Base-by-base conservation (phyloP, 2,888 invertebrate genomes). In the Drosophila paranaensis region DNA sequence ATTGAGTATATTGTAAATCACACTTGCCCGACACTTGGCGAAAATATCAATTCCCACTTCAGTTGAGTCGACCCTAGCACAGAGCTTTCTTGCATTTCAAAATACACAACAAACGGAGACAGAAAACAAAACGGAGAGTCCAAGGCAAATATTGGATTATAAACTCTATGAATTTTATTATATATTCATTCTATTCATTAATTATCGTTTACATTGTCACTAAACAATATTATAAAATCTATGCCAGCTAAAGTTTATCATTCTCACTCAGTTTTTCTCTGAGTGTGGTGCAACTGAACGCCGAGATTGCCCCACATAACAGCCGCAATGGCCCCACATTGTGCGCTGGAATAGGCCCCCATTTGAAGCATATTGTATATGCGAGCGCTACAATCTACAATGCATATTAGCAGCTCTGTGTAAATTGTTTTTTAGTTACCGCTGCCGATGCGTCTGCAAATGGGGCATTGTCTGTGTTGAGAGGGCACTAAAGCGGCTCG, bases 1-100 rank as follows among this genome's bases (percentile, higher is more conserved):
- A 80, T 83, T 74, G 88, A 72, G 71, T 70, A 62, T 74, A 86
- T 77, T 86, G 83, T 84, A 88, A 86, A 84, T 84, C 83, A 84
- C 83, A 82, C 83, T 80, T 71, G 77, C 66, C 56, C 60, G 30
- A 71, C 71, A 57, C 40, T 40, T 8, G 14, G 6, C 50, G 33
- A 48, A 45, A 51, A 14, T 35, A 35, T 27, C 16, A 39, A 6
- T 30, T 37, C 37, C 13, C 25, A 14, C 14, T 25, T 9, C 11
- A n/a, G n/a, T 6, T 10, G 10, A 27, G 9, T n/a, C 25, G 25
- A 27, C 3, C n/a, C 6, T n/a, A n/a, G 3, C n/a, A 30, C 6
- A 30, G 30, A 30, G 30, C 30, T 30, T 30, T 30, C 30, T 6
- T 30, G 30, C n/a, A n/a, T n/a, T n/a, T n/a, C n/a, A n/a, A n/a